These are phyloP conservation scores for Cygnus atratus DNA, from an alignment of 2,113 vertebrate species.

Conservation along the genomic window DNA sequence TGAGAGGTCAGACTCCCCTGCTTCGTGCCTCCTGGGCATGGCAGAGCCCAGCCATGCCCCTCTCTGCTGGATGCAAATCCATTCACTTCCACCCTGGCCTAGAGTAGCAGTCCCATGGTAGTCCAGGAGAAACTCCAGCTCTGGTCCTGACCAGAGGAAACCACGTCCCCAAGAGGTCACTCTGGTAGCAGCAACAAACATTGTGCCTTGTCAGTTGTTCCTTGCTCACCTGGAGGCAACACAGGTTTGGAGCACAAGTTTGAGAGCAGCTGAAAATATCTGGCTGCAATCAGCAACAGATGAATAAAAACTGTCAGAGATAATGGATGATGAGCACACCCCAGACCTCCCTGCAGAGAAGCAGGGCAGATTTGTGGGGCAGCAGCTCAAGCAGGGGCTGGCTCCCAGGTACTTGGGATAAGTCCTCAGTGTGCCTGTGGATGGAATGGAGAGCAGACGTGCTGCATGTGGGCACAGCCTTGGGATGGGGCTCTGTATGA, in stretches of 20 bases:
- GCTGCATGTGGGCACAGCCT: not conserved
- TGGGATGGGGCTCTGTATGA: not conserved
- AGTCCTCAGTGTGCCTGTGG: not conserved
- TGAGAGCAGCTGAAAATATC: fast-evolving
- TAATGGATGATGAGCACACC: not conserved
- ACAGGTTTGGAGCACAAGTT: not conserved
- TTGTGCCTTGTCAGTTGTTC: not conserved
- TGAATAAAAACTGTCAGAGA: not conserved
- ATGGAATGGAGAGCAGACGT: not conserved
- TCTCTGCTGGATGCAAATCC: not conserved
- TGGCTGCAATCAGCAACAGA: not conserved
- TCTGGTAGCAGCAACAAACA: not conserved
- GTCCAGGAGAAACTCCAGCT: not conserved
- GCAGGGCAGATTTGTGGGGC: not conserved
- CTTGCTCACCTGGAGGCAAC: not conserved
- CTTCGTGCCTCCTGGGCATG: not conserved
- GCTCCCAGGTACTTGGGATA: not conserved
- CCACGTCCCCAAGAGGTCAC: not conserved
- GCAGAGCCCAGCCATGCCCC: not conserved
- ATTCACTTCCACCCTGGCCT: not conserved
- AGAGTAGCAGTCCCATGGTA: fast-evolving
- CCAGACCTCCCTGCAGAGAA: not conserved
- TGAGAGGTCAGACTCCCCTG: constrained; percentile 86
- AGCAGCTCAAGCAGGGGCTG: not conserved
- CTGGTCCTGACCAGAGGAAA: not conserved